phyloP scores from a whole-genome alignment of 2,113 vertebrate genomes.

The Ameiurus melas region DNA sequence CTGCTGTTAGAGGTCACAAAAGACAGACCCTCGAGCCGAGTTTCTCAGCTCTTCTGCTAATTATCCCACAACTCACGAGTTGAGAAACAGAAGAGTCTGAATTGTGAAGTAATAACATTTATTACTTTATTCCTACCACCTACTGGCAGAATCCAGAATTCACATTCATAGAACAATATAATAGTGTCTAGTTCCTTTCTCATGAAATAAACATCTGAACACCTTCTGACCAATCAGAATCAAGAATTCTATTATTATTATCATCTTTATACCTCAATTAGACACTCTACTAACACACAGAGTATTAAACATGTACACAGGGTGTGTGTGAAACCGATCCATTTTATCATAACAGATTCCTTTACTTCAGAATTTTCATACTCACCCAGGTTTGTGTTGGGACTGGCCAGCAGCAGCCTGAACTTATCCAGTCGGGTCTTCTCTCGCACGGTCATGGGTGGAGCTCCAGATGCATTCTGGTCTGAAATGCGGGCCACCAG shows the following conservation, averaged over 20 bases:
- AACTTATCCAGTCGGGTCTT: slow-evolving; percentile 95
- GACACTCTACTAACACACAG: neutral
- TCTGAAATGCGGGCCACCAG: slow-evolving; percentile 95
- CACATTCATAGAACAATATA: neutral
- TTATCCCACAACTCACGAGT: slow-evolving; percentile 6
- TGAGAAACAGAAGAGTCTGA: neutral
- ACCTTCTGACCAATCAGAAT: neutral
- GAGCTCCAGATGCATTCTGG: slow-evolving; percentile 94
- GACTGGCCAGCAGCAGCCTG: slow-evolving; percentile 86
- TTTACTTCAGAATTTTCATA: neutral
- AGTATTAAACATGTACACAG: neutral
- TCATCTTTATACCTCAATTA: neutral
- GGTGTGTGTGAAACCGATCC: neutral
- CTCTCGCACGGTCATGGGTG: slow-evolving; percentile 92
- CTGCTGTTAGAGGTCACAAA: neutral
- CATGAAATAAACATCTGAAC: neutral
- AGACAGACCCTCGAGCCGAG: neutral
- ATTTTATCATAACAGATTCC: too few species aligned
- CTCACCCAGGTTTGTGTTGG: slow-evolving; percentile 94
- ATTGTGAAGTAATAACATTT: neutral
- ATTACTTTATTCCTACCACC: neutral
- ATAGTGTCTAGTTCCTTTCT: neutral
- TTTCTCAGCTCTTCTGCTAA: neutral
- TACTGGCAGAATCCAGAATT: neutral
- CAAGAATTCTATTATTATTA: too few species aligned